phyloP scores from a whole-genome alignment of 1,140 invertebrate species.

The Maconellicoccus hirsutus region DNA sequence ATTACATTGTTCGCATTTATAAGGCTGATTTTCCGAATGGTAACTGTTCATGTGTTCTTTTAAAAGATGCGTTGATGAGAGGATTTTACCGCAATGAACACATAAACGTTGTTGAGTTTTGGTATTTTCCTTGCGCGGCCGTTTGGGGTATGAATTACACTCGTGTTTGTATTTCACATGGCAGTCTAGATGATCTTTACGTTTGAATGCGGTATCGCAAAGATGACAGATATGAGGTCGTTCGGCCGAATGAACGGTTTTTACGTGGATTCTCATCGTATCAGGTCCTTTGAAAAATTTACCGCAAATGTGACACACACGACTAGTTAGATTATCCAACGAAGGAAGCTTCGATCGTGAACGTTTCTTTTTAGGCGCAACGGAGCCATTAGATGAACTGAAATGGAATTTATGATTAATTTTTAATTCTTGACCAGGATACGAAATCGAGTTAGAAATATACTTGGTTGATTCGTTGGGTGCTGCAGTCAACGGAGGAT shows the following conservation, averaged over 20 bases:
- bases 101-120: background rate
- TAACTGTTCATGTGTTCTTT: background rate
- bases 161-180: constrained; percentile 25
- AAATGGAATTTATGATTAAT: too few relatives aligned
- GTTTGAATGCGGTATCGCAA: constrained; percentile 37
- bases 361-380: background rate
- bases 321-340: background rate
- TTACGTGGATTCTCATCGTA: constrained; percentile 24
- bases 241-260: constrained; percentile 37
- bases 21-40: background rate
- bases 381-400: background rate
- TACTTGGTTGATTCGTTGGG: too few relatives aligned
- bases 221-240: constrained; percentile 42
- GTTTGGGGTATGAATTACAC: constrained; percentile 36
- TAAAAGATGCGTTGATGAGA: background rate
- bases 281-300: constrained; percentile 36
- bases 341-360: background rate
- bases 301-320: constrained; percentile 37
- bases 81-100: background rate
- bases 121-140: background rate
- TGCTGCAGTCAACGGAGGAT: too few relatives aligned
- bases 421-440: too few relatives aligned
- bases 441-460: too few relatives aligned
- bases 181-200: constrained; percentile 26
- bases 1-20: constrained; percentile 2